Evolutionary conservation across 1,140 invertebrate species (phyloP).

Genomic region (Camponotus floridanus): DNA sequence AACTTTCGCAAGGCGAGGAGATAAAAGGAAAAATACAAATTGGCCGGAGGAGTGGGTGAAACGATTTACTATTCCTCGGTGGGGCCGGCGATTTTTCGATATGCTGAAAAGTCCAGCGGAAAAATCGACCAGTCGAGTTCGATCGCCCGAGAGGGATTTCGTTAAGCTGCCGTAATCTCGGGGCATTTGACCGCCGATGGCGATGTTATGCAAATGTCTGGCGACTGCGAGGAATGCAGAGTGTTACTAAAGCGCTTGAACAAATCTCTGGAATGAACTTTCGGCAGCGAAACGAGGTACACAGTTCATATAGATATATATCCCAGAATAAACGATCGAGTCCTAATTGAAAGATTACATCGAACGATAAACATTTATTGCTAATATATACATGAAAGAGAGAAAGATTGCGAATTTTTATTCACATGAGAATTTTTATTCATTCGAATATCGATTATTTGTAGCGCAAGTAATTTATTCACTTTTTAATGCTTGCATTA

Average conservation of each 20-base stretch:
- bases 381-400: not conserved
- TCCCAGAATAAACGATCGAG: not conserved
- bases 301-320: not conserved
- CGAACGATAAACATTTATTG: not conserved
- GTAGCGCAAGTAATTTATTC: not conserved
- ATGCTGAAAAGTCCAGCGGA: not conserved
- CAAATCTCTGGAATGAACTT: conserved; percentile 28
- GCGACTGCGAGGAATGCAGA: conserved; percentile 6
- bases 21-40: conserved; percentile 26
- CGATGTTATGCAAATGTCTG: conserved; percentile 54
- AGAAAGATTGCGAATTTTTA: not conserved
- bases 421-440: not conserved
- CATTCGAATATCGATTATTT: not conserved
- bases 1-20: conserved; percentile 23
- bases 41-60: not conserved
- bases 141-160: conserved; percentile 31
- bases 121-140: conserved; percentile 40
- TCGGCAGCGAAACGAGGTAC: not conserved
- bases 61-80: conserved; percentile 33
- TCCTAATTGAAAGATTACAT: conserved; percentile 2
- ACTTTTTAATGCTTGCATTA: too few species aligned
- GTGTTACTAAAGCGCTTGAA: conserved; percentile 25
- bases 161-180: conserved; percentile 43
- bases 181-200: conserved; percentile 15
- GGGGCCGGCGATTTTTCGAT: not conserved